These are phyloP conservation scores for Sparus aurata DNA, from an alignment of 2,797 vertebrate species.

Conservation along the genomic window DNA sequence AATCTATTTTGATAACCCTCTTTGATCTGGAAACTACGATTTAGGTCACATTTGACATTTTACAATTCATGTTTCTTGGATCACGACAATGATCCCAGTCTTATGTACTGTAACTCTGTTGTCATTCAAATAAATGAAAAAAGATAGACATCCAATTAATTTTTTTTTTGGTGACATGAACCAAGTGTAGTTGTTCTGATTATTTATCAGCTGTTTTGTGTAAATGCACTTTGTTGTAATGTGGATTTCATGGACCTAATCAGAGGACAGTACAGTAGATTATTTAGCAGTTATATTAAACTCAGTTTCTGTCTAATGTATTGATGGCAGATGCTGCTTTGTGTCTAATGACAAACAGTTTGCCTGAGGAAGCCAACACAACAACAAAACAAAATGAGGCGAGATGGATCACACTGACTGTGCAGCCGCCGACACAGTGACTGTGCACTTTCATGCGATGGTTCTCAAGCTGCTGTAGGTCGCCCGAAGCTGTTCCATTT, in stretches of 20 bases:
- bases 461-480: slow-evolving; percentile 26
- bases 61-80: no score
- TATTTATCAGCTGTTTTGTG: not conserved
- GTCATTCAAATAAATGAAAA: no score
- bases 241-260: not conserved
- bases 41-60: not conserved
- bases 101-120: no score
- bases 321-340: slow-evolving; percentile 43
- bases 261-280: not conserved
- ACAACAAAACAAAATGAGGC: slow-evolving; percentile 40
- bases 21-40: no score
- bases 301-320: not conserved
- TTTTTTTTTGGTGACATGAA: no score
- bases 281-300: not conserved
- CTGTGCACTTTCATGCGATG: slow-evolving; percentile 40
- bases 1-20: not conserved
- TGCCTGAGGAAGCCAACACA: slow-evolving; percentile 42
- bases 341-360: slow-evolving; percentile 48
- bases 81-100: no score
- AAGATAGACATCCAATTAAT: no score
- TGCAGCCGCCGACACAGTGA: slow-evolving; percentile 10
- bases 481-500: slow-evolving; percentile 49
- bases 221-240: not conserved
- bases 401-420: slow-evolving; percentile 50
- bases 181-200: not conserved